Base-by-base conservation (phyloP, 2,888 invertebrate species). In the Leptopilina myrica region DNA sequence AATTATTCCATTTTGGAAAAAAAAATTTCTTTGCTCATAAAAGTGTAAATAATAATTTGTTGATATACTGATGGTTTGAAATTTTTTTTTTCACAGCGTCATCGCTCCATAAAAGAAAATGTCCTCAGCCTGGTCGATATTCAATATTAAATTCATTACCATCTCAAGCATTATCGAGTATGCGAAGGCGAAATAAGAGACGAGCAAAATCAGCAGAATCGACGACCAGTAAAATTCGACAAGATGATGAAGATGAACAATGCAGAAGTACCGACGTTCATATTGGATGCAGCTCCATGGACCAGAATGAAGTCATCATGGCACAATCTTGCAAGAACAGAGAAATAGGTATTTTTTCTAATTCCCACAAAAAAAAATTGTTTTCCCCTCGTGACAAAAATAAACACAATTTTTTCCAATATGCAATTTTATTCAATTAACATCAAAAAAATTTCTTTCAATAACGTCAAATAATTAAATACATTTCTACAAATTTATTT, bases 51-150 rank as follows among this genome's bases (percentile, higher is more conserved):
- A 62, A 9, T 62, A 20, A 62, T 59, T 59, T 64, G 8, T 64
- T 64, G 64, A 33, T 14, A 26, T 11, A 33, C 33, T 73, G 53
- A 73, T 73, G 1, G 53, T 11, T 12, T 49, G 20, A 20, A 12
- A 75, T 8, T 8, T 76, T 78, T 79, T 73, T 82, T 78, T 93
- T 92, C 92, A 0, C 91, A 96, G 95, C 95, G 0, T 93, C 95
- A 0, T 92, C 93, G 0, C 92, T 95, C 73, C 93, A 93, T 81
- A 93, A 94, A 64, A 94, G 93, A 85, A 94, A 94, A 69, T 96
- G 96, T 88, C 96, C 96, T 0, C 94, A 95, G 85, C 91, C 94
- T 64, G 96, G 96, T 0, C 92, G 95, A 5, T 96, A 95, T 90
- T 76, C 65, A 6, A 33, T 76, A 15, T 33, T 46, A 64, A 59